A percentile compares a stretch with the other conserved stretches of the same genome.
Conservation (phyloP, 2,888 invertebrate genomes). For the Patella depressa region DNA sequence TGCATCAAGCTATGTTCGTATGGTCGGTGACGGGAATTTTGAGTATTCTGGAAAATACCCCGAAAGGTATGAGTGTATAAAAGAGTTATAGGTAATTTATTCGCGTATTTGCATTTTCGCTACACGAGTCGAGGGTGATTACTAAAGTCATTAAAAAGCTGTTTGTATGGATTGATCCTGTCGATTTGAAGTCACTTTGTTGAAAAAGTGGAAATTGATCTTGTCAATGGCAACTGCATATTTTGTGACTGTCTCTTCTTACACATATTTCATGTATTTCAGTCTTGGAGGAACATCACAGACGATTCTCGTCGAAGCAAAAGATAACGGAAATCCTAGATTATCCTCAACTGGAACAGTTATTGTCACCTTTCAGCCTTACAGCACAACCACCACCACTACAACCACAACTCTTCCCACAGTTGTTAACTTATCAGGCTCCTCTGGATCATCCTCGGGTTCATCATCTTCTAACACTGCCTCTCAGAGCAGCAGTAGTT, state of each 20-base stretch:
- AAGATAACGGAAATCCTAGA: background rate
- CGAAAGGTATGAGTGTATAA: background rate
- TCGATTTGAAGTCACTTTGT: too few species aligned
- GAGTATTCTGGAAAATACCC: background rate
- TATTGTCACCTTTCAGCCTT: background rate
- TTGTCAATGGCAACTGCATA: too few species aligned
- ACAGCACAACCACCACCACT: conserved; percentile 4
- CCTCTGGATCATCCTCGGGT: background rate
- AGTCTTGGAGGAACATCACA: background rate
- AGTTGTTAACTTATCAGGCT: background rate
- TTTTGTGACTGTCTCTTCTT: too few species aligned
- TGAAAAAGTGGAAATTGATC: too few species aligned
- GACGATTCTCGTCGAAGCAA: background rate
- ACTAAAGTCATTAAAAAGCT: too few species aligned
- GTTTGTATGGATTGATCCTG: too few species aligned
- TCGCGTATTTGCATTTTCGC: too few species aligned
- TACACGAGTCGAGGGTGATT: too few species aligned
- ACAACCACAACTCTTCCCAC: background rate
- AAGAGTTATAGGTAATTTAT: too few species aligned
- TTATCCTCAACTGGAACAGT: conserved; percentile 1
- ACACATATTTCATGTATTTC: background rate
- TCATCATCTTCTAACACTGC: background rate
- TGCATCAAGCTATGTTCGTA: background rate
- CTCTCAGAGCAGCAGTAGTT: background rate
- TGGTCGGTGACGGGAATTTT: background rate